Percentiles rank a stretch among this genome's conserved stretches.
phyloP scores from a whole-genome alignment of 2,888 invertebrate species.

The Acleris holmiana region DNA sequence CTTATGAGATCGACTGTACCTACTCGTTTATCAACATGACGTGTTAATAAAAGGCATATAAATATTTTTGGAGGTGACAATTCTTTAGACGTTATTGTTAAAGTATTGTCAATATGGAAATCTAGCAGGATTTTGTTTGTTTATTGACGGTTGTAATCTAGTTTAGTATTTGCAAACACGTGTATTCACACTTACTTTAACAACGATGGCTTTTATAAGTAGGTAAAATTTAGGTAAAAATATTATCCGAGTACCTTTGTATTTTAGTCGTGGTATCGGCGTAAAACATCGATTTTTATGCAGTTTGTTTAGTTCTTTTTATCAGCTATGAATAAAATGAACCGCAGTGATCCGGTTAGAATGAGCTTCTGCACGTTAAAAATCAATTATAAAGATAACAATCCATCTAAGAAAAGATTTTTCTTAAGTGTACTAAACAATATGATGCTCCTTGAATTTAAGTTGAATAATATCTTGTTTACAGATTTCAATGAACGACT shows the following conservation, averaged over 20 bases:
- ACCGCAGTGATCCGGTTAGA: no score
- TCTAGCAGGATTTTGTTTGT: constrained; percentile 17
- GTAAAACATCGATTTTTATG: not conserved
- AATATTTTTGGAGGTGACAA: constrained; percentile 15
- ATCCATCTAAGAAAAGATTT: no score
- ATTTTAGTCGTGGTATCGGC: not conserved
- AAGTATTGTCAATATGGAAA: constrained; percentile 7
- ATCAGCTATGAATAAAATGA: no score
- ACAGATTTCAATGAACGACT: no score
- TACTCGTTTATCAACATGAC: no score
- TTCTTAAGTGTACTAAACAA: no score
- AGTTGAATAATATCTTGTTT: no score
- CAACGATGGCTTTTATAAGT: not conserved
- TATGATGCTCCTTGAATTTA: no score
- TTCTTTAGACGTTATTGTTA: not conserved
- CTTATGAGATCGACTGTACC: no score
- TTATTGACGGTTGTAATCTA: constrained; percentile 6
- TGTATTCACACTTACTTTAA: constrained; percentile 6
- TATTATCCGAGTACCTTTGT: not conserved
- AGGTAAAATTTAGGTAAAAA: not conserved
- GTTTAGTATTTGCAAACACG: constrained; percentile 11
- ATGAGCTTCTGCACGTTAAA: no score
- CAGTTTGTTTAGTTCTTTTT: no score
- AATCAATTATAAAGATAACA: no score
- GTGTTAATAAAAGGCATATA: constrained; percentile 17